phyloP scores from a whole-genome alignment of 2,888 invertebrate genomes.

The Formica aserva region DNA sequence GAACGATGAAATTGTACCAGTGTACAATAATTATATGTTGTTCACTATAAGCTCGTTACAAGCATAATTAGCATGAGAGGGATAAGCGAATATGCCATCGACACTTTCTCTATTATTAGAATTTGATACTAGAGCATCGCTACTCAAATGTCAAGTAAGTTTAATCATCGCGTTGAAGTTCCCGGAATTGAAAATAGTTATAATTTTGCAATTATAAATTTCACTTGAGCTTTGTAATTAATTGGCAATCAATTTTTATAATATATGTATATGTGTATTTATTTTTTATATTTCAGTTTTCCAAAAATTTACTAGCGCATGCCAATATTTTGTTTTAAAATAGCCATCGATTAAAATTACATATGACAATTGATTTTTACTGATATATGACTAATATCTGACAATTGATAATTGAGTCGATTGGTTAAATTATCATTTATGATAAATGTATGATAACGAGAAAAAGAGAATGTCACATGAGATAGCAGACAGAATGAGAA shows the following conservation, averaged over 20 bases:
- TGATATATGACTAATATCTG: too few species aligned
- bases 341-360: neutral
- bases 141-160: neutral
- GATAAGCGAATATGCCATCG: neutral
- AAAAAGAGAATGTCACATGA: neutral
- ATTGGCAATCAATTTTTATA: neutral
- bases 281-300: neutral
- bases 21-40: constrained; percentile 17
- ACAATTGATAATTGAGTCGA: neutral
- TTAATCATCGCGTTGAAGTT: neutral
- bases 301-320: neutral
- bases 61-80: neutral
- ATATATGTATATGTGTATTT: neutral
- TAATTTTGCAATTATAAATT: neutral
- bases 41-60: constrained; percentile 11
- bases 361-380: neutral
- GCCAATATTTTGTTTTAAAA: neutral
- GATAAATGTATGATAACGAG: constrained; percentile 5
- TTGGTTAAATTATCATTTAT: neutral
- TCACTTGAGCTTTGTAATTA: neutral
- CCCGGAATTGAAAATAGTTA: neutral
- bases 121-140: neutral
- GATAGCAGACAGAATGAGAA: neutral
- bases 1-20: neutral
- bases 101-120: neutral